Conservation (phyloP, 1,140 invertebrate species). For the Neoseiulus cucumeris region DNA sequence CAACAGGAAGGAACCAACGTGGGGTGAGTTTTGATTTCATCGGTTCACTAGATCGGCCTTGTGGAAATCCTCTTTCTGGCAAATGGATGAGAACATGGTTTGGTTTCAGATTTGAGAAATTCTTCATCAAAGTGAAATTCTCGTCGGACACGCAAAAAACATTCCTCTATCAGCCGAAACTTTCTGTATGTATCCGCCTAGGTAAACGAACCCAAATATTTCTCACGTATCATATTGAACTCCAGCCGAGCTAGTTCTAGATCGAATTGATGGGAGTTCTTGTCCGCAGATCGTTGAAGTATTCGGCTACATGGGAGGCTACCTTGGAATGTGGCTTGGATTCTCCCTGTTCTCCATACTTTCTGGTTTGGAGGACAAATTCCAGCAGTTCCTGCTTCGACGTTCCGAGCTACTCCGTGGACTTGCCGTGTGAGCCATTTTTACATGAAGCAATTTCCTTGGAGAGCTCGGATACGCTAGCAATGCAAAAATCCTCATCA, state of each 20-base stretch:
- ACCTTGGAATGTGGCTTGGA: constrained; percentile 17
- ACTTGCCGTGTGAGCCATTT: neutral
- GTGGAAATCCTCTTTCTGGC: too few species aligned
- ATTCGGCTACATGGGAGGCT: constrained; percentile 16
- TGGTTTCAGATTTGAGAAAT: neutral
- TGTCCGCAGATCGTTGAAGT: constrained; percentile 16
- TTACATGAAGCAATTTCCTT: too few species aligned
- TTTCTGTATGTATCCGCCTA: neutral
- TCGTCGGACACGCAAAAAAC: constrained; percentile 2
- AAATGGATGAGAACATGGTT: too few species aligned
- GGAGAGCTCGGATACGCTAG: too few species aligned
- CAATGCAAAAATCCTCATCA: too few species aligned
- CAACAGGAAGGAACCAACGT: neutral
- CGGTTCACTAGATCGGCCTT: neutral
- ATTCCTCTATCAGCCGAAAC: constrained; percentile 4
- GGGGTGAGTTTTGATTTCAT: neutral
- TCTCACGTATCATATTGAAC: neutral
- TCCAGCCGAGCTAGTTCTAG: too few species aligned
- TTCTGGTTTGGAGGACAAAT: neutral
- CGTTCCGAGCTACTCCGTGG: neutral
- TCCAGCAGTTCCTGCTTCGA: neutral
- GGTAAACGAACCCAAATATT: neutral
- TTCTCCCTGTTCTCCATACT: constrained; percentile 15
- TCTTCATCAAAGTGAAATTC: constrained; percentile 8
- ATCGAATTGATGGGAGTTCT: neutral